Base-by-base conservation (phyloP, 2,888 invertebrate species). In the Cremastinae sp. region DNA sequence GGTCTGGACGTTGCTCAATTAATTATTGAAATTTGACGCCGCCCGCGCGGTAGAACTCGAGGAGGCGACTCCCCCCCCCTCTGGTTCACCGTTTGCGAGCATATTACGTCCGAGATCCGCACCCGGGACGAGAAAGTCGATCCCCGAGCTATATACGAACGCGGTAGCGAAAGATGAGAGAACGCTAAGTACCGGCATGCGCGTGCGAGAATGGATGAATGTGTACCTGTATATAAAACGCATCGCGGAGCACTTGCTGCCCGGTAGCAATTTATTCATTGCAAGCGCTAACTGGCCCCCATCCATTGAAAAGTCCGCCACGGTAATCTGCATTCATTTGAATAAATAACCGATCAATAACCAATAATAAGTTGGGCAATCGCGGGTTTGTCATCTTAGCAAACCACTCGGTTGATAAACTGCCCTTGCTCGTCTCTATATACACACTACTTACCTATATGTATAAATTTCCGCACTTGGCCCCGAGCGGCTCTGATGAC, bases 191-290 rank as follows among this genome's bases (percentile, higher is more conserved):
- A 87, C 81, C 80, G 85, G 85, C 85, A 85, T 81, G 80, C 77
- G 82, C 80, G 81, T 65, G 66, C 64, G 71, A 71, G 56, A 45
- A 41, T 12, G 51, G 18, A 54, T 62, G 18, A 59, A 18, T 28
- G 20, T 53, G 20, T 62, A 36, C 43, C 10, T 20, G 43, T 61
- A 8, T 72, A 49, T 20, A 64, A 68, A 72, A 72, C 77, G 70
- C 73, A 74, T 64, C 53, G 34, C 61, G 75, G 79, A 79, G 80
- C 78, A 72, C 81, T 79, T 79, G 78, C 73, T 84, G 85, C 86
- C 88, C 89, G 84, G 89, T 89, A 89, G 89, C 89, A 89, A 89
- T 89, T 89, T 89, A 89, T 89, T 89, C 89, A 89, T 88, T 88
- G 88, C 87, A 84, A 85, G 83, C 84, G 87, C 84, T 88, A 89